These are phyloP conservation scores for Eudasyphora cyanicolor DNA, from an alignment of 2,888 invertebrate genomes.

Conservation along the genomic window DNA sequence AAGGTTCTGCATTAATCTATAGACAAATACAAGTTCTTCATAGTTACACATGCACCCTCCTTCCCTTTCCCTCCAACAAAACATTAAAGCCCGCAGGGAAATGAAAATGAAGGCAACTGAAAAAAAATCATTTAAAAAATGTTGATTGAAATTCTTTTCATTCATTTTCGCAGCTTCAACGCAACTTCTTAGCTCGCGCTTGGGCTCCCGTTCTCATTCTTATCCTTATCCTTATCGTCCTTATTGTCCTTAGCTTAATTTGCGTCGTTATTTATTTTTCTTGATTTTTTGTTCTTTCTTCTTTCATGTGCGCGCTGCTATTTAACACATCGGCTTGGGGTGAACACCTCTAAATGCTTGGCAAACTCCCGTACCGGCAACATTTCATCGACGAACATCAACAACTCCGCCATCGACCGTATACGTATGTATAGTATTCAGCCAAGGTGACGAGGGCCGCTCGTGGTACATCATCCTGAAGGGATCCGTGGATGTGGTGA, in stretches of 20 bases:
- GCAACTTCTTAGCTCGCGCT: no score
- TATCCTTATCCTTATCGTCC: background rate
- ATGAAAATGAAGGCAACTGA: background rate
- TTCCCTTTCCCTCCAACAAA: background rate
- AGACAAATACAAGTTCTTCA: conserved; percentile 10
- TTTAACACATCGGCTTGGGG: background rate
- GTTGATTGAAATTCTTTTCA: conserved; percentile 54
- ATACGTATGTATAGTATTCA: conserved; percentile 85
- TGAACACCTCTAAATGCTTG: no score
- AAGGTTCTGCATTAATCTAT: conserved; percentile 45
- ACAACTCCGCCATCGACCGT: background rate
- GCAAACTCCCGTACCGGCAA: background rate
- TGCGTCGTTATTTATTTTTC: background rate
- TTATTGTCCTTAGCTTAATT: background rate
- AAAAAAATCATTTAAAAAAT: conserved; percentile 28
- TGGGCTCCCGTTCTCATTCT: background rate
- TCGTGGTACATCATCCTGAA: conserved; percentile 92
- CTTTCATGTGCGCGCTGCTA: background rate
- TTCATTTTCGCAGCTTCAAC: background rate
- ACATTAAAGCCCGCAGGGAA: background rate
- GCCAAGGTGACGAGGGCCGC: conserved; percentile 91
- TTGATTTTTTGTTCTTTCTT: background rate
- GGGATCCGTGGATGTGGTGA: conserved; percentile 91
- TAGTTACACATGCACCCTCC: no score
- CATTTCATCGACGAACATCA: background rate